Base-by-base conservation (phyloP, 1,140 invertebrate species). In the Listronotus oregonensis region DNA sequence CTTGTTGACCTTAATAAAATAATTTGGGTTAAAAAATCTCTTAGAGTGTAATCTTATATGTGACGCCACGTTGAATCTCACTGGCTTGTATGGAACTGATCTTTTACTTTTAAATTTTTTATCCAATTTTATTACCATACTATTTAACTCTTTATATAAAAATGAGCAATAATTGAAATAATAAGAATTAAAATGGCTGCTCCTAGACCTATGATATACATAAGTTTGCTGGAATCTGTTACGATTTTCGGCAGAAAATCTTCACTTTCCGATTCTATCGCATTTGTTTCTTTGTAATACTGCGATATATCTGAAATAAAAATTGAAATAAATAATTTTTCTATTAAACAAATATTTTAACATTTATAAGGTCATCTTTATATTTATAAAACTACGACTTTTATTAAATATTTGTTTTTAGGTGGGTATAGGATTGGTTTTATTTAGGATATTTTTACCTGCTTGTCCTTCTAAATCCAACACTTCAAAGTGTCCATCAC, bases 381-480 rank as follows among this genome's bases (percentile, higher is more conserved):
- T n/a, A n/a, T n/a, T n/a, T n/a, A n/a, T n/a, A n/a, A n/a, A n/a
- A n/a, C n/a, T n/a, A 27, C 1, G 21, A 27, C 21, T 3, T 3
- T 27, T 27, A 5, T 27, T 27, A 27, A 27, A 27, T 27, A 27
- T 27, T 27, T 5, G 1, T 27, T 27, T 27, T 27, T 1, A 27
- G 5, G 21, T 27, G n/a, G n/a, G 21, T 27, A 27, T 27, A 27
- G 5, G 5, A 27, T 27, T 3, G 21, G 21, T 27, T 27, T 27
- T 27, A 27, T 27, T 27, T 27, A 3, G 21, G 21, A 8, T 37
- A 18, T 50, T 9, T 34, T 56, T 64, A 78, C 77, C 77, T 64
- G 85, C 84, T 78, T 87, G 86, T 11, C 84, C 82, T 77, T 91
- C 89, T 7, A 89, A 77, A 70, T 90, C 87, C 70, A 85, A 84